These are phyloP conservation scores for Cantharis rufa DNA, from an alignment of 2,888 invertebrate species.

Conservation along the genomic window DNA sequence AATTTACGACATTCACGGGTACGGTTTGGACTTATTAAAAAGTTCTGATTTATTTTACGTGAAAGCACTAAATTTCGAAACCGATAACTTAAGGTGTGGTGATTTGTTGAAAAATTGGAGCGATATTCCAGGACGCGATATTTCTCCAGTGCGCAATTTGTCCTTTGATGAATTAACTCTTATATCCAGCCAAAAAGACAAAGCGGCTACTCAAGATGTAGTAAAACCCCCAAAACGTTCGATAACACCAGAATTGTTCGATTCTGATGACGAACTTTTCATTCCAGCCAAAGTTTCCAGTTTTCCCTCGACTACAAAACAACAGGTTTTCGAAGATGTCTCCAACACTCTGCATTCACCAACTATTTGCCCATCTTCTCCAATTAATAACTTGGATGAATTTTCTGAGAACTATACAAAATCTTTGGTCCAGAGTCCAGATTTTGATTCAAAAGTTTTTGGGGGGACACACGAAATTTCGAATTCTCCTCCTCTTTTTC, in stretches of 20 bases:
- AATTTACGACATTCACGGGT: constrained; percentile 30
- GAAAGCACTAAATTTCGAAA: constrained; percentile 50
- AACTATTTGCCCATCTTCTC: not conserved
- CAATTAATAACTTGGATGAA: not conserved
- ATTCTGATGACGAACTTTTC: constrained; percentile 42
- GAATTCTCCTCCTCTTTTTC: not conserved
- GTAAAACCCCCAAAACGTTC: not conserved
- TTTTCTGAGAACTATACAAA: not conserved
- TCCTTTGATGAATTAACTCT: not conserved
- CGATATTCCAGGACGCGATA: constrained; percentile 66
- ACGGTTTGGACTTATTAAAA: constrained; percentile 18
- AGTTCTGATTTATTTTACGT: constrained; percentile 35
- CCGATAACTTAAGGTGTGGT: constrained; percentile 53
- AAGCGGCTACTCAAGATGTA: not conserved
- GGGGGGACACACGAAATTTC: not conserved
- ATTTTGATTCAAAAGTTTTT: not conserved
- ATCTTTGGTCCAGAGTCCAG: not conserved
- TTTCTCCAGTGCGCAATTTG: constrained; percentile 55
- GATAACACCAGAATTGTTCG: constrained; percentile 49
- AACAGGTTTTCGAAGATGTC: not conserved
- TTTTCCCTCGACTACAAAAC: not conserved
- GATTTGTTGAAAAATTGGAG: constrained; percentile 65
- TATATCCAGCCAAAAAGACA: not conserved
- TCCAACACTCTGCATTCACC: not conserved
- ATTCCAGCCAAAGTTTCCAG: not conserved